Evolutionary conservation across 2,113 vertebrate genomes (phyloP).

Genomic region (Rhinolophus sinicus): DNA sequence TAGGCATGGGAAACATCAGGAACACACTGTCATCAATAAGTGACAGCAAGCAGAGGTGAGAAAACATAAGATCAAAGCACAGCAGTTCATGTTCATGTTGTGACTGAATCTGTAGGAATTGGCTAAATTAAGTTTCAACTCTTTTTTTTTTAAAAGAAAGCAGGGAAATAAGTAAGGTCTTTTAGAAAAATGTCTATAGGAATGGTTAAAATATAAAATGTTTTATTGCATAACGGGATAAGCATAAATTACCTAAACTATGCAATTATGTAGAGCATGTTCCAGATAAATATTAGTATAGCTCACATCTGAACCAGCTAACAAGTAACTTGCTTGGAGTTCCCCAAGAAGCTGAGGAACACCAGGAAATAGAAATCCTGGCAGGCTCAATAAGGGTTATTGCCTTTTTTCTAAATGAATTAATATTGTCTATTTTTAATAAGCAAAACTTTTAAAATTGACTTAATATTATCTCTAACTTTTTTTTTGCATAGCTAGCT

Average conservation of each 20-base stretch:
- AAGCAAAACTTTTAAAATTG: slow-evolving; percentile 18
- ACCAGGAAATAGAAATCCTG: slow-evolving; percentile 53
- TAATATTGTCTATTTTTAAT: slow-evolving; percentile 36
- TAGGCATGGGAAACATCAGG: neutral
- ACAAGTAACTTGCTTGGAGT: slow-evolving; percentile 19
- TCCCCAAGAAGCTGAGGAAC: neutral
- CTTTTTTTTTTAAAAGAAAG: neutral
- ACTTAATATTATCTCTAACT: neutral
- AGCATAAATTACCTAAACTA: neutral
- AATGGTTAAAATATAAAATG: slow-evolving; percentile 19
- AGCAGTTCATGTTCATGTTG: neutral
- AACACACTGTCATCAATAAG: neutral
- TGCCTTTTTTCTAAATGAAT: slow-evolving; percentile 44
- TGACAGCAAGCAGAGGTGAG: neutral
- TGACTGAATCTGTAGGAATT: neutral
- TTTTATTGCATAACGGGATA: slow-evolving; percentile 6
- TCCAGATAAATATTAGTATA: neutral
- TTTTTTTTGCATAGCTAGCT: slow-evolving; percentile 32
- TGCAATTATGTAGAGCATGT: slow-evolving; percentile 9
- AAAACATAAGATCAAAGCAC: neutral
- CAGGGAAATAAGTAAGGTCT: neutral
- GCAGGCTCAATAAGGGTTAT: neutral
- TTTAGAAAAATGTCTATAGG: slow-evolving; percentile 12
- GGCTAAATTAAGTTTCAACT: neutral
- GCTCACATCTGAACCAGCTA: neutral